These are phyloP conservation scores for Melangyna quadrimaculata DNA, from an alignment of 2,888 invertebrate species.

Conservation along the genomic window DNA sequence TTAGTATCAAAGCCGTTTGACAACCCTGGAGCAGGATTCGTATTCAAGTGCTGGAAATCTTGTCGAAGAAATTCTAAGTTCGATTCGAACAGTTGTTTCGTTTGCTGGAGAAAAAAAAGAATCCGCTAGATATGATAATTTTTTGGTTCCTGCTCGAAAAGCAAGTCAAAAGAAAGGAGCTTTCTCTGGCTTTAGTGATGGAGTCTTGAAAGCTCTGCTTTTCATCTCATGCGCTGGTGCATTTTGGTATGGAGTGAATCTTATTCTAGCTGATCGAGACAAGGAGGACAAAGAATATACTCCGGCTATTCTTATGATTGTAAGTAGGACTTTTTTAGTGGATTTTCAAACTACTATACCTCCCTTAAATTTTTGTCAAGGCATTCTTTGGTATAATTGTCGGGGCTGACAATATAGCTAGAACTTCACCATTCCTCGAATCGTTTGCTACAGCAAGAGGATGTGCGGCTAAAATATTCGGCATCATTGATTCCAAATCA, in stretches of 20 bases:
- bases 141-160: slow-evolving; percentile 84
- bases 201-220: slow-evolving; percentile 87
- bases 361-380: slow-evolving; percentile 72
- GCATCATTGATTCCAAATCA: slow-evolving; percentile 88
- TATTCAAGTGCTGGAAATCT: slow-evolving; percentile 90
- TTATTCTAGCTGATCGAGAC: slow-evolving; percentile 86
- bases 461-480: slow-evolving; percentile 88
- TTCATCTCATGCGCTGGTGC: slow-evolving; percentile 89
- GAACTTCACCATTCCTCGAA: slow-evolving; percentile 89
- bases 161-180: slow-evolving; percentile 86
- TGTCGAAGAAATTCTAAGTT: slow-evolving; percentile 88
- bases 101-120: slow-evolving; percentile 91
- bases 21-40: slow-evolving; percentile 85
- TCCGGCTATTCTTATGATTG: slow-evolving; percentile 88
- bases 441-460: slow-evolving; percentile 88
- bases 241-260: slow-evolving; percentile 91
- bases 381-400: slow-evolving; percentile 89
- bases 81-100: slow-evolving; percentile 89
- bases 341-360: neutral
- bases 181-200: slow-evolving; percentile 87
- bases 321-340: slow-evolving; percentile 79
- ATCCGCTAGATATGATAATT: slow-evolving; percentile 83
- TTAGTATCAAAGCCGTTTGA: slow-evolving; percentile 85
- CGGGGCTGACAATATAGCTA: slow-evolving; percentile 90
- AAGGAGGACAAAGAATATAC: slow-evolving; percentile 85